Evolutionary conservation across 1,140 invertebrate species (phyloP), one percentile per base, ranked within the genome.

Genomic region (Pogonomyrmex californicus): DNA sequence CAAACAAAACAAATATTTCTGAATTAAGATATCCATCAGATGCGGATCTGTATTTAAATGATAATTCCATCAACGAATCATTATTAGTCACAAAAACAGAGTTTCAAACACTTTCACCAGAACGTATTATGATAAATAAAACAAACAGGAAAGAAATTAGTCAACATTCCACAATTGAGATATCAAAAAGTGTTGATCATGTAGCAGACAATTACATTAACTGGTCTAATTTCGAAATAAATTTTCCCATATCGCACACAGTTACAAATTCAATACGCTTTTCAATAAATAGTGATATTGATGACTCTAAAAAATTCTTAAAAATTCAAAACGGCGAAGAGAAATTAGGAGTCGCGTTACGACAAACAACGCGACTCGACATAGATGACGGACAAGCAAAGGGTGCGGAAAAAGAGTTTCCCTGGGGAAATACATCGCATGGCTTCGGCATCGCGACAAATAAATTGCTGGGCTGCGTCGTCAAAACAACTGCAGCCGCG

Each of bases 381-480:
- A 47, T 41, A 7, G n/a, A 47, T 65, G 87, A 73, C 23, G 44
- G 62, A 73, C 47, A 68, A 81, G 63, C 47, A 62, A 60, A 41
- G 77, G 44, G 58, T 17, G 41, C 33, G 17, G 85, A 38, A 33
- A 75, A 36, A 33, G 51, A 70, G 51, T 41, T 58, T 79, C 83
- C 60, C 83, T 38, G 5, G 58, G 76, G 83, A 86, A 77, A 87
- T 83, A 77, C 58, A 66, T 71, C 60, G 75, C 62, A 2, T 17
- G 73, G 30, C 30, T 85, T 81, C 33, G 85, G 54, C 23, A 66
- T 76, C 14, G 6, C 12, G 14, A 17, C 70, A 76, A 85, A 90
- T 66, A 63, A 82, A 71, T 82, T 58, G 76, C 58, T 44, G 14
- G 36, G 51, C 70, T 10, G 49, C 30, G 70, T 47, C 41, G 17